Percentiles rank a stretch among this genome's conserved stretches.
Evolutionary conservation across 2,797 vertebrate genomes (phyloP).

Genomic region (Sciurus carolinensis): DNA sequence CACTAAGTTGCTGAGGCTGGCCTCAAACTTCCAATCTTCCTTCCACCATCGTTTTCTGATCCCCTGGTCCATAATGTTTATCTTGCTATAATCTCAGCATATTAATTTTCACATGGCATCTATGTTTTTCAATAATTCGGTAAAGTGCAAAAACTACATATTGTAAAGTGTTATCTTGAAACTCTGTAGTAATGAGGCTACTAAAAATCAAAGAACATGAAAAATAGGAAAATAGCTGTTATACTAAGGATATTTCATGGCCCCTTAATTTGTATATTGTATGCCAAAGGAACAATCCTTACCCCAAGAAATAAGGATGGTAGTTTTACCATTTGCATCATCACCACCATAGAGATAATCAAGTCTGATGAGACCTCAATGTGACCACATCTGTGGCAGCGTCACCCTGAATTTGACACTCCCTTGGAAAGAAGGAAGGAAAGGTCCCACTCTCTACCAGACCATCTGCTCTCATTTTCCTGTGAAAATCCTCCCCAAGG

Average conservation of each 20-base stretch:
- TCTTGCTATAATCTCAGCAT: conserved; percentile 6
- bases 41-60: neutral
- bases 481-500: conserved; percentile 36
- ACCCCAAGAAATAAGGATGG: neutral
- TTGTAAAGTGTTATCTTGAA: neutral
- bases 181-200: neutral
- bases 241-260: neutral
- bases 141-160: neutral
- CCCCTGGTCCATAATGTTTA: neutral
- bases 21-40: too few species aligned
- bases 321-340: neutral
- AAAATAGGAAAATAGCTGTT: conserved; percentile 2
- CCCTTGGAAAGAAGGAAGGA: neutral
- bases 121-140: conserved; percentile 26
- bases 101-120: neutral
- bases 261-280: neutral
- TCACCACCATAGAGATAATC: neutral
- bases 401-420: conserved; percentile 9
- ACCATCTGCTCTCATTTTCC: conserved; percentile 26
- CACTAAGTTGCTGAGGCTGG: too few species aligned
- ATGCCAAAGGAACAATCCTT: conserved; percentile 27
- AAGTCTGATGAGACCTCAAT: neutral
- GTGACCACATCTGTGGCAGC: neutral
- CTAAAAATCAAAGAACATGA: neutral
- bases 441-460: neutral